These are phyloP conservation scores for Malacosoma neustria DNA, from an alignment of 2,888 invertebrate species.

Conservation along the genomic window DNA sequence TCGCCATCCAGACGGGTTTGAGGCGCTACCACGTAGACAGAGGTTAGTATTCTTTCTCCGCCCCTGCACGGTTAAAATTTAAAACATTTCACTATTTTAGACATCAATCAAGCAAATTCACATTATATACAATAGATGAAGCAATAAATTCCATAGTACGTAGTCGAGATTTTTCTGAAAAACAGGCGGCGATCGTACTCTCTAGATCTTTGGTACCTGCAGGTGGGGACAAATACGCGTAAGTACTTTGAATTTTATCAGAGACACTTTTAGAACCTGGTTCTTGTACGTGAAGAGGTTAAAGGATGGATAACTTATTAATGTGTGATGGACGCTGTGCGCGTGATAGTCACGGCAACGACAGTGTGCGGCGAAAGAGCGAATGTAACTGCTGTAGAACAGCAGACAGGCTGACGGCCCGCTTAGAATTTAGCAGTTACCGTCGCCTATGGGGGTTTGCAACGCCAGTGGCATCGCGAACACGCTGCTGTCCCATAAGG, in stretches of 20 bases:
- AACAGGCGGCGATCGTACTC: conserved; percentile 62
- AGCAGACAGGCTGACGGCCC: too few relatives aligned
- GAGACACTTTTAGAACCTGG: background rate
- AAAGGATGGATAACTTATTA: too few relatives aligned
- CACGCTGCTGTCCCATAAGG: too few relatives aligned
- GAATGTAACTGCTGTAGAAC: too few relatives aligned
- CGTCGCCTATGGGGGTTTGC: too few relatives aligned
- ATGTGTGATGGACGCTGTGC: too few relatives aligned
- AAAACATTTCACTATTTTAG: conserved; percentile 14
- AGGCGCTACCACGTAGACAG: too few relatives aligned
- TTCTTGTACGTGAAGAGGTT: too few relatives aligned
- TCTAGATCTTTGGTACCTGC: conserved; percentile 52
- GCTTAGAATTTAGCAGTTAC: too few relatives aligned
- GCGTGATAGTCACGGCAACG: too few relatives aligned
- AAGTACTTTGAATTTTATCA: conserved; percentile 6
- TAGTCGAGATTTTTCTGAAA: conserved; percentile 47
- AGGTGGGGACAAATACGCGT: conserved; percentile 53
- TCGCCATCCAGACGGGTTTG: background rate
- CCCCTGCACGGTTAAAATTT: background rate
- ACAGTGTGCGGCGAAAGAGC: too few relatives aligned
- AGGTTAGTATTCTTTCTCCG: background rate
- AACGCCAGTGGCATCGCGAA: too few relatives aligned
- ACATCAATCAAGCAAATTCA: conserved; percentile 20
- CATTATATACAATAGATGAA: conserved; percentile 29
- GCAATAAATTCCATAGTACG: conserved; percentile 51